Percentiles rank a stretch among this genome's conserved stretches.
Evolutionary conservation across 1,140 invertebrate genomes (phyloP).

Genomic region (Papilio polytes): DNA sequence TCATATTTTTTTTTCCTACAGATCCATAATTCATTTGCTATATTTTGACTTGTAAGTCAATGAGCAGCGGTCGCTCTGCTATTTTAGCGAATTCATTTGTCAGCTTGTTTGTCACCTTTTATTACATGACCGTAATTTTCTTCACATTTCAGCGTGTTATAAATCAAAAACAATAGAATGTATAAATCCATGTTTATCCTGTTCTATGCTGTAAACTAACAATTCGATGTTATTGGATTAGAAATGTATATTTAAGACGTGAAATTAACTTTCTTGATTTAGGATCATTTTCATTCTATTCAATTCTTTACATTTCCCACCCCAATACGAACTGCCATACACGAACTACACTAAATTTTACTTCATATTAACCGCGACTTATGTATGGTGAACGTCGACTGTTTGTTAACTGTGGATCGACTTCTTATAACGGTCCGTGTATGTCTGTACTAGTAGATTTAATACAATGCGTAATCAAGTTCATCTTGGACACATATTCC

Average conservation of each 20-base stretch:
- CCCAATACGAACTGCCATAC: not conserved
- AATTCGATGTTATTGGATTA: not conserved
- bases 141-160: no score
- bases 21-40: no score
- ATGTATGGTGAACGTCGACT: not conserved
- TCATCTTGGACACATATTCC: not conserved
- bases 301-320: not conserved
- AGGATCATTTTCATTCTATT: not conserved
- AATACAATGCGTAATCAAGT: conserved; percentile 19
- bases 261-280: not conserved
- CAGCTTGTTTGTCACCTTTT: no score
- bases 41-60: no score
- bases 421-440: not conserved
- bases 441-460: not conserved
- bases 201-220: not conserved
- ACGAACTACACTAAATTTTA: not conserved
- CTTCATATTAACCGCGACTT: not conserved
- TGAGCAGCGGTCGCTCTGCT: no score
- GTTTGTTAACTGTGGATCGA: not conserved
- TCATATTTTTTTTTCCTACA: no score
- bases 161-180: no score
- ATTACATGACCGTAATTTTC: no score
- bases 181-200: no score
- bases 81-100: no score
- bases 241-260: not conserved